A percentile compares a stretch with the other conserved stretches of the same genome.
phyloP scores from a whole-genome alignment of 1,140 invertebrate genomes.

The Nasonia giraulti region DNA sequence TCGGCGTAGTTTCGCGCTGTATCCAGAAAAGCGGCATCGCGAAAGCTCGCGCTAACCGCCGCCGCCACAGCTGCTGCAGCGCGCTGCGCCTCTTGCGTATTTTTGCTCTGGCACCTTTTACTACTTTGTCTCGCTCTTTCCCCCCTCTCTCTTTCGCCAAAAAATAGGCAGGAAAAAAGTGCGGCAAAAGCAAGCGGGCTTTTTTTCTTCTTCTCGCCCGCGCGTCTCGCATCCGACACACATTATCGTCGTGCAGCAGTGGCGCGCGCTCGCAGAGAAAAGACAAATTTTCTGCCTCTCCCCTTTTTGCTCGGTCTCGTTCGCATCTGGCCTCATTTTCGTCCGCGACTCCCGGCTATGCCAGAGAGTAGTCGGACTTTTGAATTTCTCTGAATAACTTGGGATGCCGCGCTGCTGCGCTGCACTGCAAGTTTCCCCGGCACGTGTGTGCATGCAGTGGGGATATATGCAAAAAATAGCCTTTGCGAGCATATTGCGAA shows the following conservation, averaged over 20 bases:
- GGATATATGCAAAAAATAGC: not conserved
- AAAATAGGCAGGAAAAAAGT: not conserved
- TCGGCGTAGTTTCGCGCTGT: not conserved
- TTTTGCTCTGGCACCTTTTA: not conserved
- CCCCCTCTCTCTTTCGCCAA: not conserved
- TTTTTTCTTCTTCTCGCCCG: not conserved
- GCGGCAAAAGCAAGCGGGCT: not conserved
- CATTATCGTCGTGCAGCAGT: not conserved
- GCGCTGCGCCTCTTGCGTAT: not conserved
- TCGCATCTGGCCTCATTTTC: not conserved
- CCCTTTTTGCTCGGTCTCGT: no score
- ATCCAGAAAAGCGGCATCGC: not conserved
- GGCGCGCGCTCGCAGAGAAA: not conserved
- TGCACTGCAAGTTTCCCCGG: not conserved
- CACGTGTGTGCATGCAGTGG: not conserved
- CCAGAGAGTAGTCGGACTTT: not conserved
- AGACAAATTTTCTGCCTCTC: not conserved
- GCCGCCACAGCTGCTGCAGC: not conserved
- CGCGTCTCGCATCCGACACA: not conserved
- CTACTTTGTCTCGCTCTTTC: not conserved
- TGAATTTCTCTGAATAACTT: slow-evolving; percentile 1
- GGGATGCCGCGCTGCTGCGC: not conserved
- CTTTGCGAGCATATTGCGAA: not conserved
- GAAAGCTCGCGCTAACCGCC: not conserved
- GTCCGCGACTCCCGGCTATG: not conserved